Percentiles rank a stretch among this genome's conserved stretches.
Conservation (phyloP, 2,888 invertebrate species). For the Melieria picta region DNA sequence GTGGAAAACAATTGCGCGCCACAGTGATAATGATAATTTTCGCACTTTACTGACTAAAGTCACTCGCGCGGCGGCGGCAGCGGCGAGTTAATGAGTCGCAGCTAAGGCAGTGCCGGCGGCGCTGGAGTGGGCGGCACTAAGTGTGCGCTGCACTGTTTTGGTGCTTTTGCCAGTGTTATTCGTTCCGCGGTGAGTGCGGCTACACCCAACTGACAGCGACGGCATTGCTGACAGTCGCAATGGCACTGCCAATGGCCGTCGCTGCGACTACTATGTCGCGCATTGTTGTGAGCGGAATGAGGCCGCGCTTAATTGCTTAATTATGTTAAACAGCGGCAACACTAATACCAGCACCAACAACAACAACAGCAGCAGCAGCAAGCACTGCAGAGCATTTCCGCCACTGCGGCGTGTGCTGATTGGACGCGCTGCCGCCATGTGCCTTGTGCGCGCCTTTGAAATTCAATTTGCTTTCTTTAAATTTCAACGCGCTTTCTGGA, state of each 20-base stretch:
- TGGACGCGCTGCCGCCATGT: conserved; percentile 3
- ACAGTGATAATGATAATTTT: conserved; percentile 62
- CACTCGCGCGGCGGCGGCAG: background rate
- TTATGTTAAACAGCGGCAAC: conserved; percentile 55
- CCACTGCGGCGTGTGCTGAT: background rate
- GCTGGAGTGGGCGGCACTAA: background rate
- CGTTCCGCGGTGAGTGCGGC: conserved; percentile 58
- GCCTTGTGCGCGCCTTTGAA: conserved; percentile 17
- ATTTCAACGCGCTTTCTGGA: background rate
- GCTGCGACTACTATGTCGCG: background rate
- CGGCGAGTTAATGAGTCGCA: conserved; percentile 20
- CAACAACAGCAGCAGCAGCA: too few species aligned
- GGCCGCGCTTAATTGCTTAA: conserved; percentile 59
- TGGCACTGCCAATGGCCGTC: background rate
- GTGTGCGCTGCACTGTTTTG: conserved; percentile 21
- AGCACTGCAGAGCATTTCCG: too few species aligned
- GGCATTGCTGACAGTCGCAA: conserved; percentile 19
- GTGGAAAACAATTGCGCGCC: conserved; percentile 41
- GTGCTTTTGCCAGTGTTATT: conserved; percentile 40
- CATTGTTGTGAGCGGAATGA: conserved; percentile 10
- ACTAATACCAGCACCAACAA: too few species aligned
- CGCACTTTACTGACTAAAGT: conserved; percentile 50
- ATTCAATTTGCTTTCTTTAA: conserved; percentile 10
- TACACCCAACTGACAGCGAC: conserved; percentile 49
- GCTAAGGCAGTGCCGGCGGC: background rate